Evolutionary conservation across 1,140 invertebrate species (phyloP).

Genomic region (Caenorhabditis elegans): DNA sequence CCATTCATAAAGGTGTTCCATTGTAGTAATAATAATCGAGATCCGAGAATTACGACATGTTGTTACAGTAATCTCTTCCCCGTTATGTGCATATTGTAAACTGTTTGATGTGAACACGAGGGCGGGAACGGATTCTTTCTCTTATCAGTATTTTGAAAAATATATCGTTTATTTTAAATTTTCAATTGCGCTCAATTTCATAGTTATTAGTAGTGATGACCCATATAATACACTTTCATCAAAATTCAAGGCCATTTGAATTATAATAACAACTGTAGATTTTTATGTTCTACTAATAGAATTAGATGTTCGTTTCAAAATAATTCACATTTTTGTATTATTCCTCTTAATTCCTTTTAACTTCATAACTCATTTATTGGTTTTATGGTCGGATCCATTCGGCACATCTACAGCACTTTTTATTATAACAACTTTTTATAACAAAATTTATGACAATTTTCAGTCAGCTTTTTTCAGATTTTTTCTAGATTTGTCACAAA

Average conservation of each 20-base stretch:
- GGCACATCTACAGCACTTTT: no score
- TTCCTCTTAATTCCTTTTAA: no score
- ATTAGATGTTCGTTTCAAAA: not conserved
- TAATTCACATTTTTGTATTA: no score
- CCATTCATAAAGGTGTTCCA: not conserved
- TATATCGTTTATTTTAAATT: no score
- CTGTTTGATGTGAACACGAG: not conserved
- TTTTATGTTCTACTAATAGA: not conserved
- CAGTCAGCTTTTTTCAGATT: no score
- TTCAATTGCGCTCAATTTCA: not conserved
- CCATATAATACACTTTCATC: not conserved
- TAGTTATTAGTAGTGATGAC: not conserved
- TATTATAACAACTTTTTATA: no score
- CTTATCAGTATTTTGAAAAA: no score
- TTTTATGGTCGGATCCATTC: no score
- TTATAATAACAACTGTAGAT: not conserved
- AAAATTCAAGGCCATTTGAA: not conserved
- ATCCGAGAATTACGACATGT: slow-evolving; percentile 8
- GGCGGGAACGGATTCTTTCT: no score
- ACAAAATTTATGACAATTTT: no score
- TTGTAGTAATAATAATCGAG: slow-evolving; percentile 7
- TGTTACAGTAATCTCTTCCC: not conserved
- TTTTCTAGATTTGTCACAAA: no score
- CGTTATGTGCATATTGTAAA: not conserved
- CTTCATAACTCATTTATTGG: no score